A percentile compares a stretch with the other conserved stretches of the same genome.
Conservation (phyloP, 2,888 invertebrate species). For the Drosophila kambysellisi region DNA sequence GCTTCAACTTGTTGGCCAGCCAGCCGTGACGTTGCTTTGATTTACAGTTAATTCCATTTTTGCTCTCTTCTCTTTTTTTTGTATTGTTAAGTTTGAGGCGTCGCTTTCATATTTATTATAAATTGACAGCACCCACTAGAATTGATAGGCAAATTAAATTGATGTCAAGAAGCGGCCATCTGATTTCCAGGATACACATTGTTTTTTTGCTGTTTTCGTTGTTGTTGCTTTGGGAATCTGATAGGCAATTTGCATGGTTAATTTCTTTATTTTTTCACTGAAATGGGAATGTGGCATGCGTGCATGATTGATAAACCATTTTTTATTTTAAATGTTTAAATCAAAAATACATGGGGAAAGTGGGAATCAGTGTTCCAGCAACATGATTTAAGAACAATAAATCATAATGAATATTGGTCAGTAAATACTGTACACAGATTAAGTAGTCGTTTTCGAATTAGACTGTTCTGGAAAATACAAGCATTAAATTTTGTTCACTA, state of each 20-base stretch:
- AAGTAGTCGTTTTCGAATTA: neutral
- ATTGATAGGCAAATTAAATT: conserved; percentile 60
- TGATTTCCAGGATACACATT: conserved; percentile 17
- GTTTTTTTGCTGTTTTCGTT: neutral
- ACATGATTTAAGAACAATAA: neutral
- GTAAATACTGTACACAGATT: neutral
- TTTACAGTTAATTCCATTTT: conserved; percentile 43
- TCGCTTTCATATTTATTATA: conserved; percentile 48
- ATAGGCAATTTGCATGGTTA: conserved; percentile 41
- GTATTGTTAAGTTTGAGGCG: conserved; percentile 23
- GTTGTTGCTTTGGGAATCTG: conserved; percentile 25
- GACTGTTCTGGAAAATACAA: neutral
- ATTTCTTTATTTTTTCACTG: conserved; percentile 3
- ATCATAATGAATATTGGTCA: neutral
- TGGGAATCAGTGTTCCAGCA: neutral
- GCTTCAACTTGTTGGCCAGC: conserved; percentile 42
- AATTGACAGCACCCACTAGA: conserved; percentile 35
- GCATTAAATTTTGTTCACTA: neutral
- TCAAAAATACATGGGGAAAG: neutral
- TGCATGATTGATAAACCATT: conserved; percentile 1
- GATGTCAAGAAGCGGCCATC: conserved; percentile 44
- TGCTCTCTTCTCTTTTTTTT: neutral
- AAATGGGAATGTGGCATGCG: conserved; percentile 6
- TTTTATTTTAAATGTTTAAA: neutral
- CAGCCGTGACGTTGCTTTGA: conserved; percentile 16